phyloP scores from a whole-genome alignment of 1,140 invertebrate species.

The Phocides pigmalion region DNA sequence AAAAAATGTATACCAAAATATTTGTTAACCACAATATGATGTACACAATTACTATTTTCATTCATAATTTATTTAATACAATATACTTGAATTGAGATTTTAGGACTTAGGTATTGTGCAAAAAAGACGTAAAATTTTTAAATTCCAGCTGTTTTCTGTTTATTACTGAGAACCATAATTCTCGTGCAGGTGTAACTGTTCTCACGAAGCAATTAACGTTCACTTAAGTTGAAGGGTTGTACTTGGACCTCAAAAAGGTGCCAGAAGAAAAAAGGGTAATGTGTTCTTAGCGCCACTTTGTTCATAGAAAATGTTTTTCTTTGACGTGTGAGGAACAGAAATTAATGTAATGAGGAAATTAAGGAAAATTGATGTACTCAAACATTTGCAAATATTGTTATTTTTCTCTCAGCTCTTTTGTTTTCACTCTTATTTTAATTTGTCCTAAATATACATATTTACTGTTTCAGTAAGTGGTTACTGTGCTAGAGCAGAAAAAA shows the following conservation, averaged over 20 bases:
- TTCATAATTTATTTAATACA: not conserved
- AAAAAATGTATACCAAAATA: no score
- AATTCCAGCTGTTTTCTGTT: slow-evolving; percentile 39
- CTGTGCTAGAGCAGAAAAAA: no score
- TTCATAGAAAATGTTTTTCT: slow-evolving; percentile 33
- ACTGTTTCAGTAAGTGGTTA: no score
- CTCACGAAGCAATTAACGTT: slow-evolving; percentile 78
- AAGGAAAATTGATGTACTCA: not conserved
- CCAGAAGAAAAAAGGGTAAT: slow-evolving; percentile 64
- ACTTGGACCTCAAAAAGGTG: slow-evolving; percentile 65
- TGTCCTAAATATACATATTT: no score
- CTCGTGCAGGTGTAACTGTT: slow-evolving; percentile 62
- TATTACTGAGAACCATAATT: slow-evolving; percentile 33
- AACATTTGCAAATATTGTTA: no score
- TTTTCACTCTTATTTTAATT: no score
- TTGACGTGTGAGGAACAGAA: slow-evolving; percentile 33
- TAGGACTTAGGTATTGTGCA: not conserved
- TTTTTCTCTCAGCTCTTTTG: no score
- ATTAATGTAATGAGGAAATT: slow-evolving; percentile 24
- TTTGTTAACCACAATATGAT: no score
- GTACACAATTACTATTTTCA: no score
- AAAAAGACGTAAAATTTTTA: slow-evolving; percentile 47
- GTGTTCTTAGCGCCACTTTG: slow-evolving; percentile 49
- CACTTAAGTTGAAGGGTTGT: slow-evolving; percentile 66
- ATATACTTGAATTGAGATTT: slow-evolving; percentile 34